Conservation (phyloP, 1,140 invertebrate genomes). For the Epicauta chinensis region DNA sequence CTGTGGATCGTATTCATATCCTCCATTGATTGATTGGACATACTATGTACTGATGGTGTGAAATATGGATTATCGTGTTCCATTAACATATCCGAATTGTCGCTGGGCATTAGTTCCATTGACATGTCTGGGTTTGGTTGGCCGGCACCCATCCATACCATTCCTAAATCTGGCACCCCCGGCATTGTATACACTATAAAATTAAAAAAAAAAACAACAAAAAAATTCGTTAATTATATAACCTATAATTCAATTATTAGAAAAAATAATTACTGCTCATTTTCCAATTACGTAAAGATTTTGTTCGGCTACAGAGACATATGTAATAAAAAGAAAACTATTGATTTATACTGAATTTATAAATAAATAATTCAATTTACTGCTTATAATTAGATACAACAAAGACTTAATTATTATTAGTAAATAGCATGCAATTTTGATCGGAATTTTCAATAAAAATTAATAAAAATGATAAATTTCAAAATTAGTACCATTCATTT, state of each 20-base stretch:
- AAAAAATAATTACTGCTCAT: too few species aligned
- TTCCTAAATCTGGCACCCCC: constrained; percentile 56
- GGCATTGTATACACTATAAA: constrained; percentile 43
- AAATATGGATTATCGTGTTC: constrained; percentile 54
- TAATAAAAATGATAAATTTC: background rate
- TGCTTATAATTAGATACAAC: constrained; percentile 6
- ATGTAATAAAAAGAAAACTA: too few species aligned
- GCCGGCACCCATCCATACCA: constrained; percentile 67
- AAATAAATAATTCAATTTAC: constrained; percentile 12
- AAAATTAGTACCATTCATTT: constrained; percentile 13
- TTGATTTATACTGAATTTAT: too few species aligned
- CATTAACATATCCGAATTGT: constrained; percentile 43
- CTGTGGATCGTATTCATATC: constrained; percentile 51
- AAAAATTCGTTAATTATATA: too few species aligned
- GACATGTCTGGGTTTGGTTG: constrained; percentile 50
- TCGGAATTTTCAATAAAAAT: too few species aligned
- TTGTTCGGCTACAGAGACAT: too few species aligned
- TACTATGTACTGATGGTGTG: constrained; percentile 44
- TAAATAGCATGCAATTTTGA: constrained; percentile 5
- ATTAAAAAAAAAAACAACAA: too few species aligned
- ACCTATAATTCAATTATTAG: too few species aligned
- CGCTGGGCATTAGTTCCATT: constrained; percentile 34
- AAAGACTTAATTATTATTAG: too few species aligned
- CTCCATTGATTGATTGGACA: constrained; percentile 49
- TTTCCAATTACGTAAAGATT: too few species aligned